phyloP scores from a whole-genome alignment of 1,140 invertebrate genomes.

The Lasioglossum albipes region DNA sequence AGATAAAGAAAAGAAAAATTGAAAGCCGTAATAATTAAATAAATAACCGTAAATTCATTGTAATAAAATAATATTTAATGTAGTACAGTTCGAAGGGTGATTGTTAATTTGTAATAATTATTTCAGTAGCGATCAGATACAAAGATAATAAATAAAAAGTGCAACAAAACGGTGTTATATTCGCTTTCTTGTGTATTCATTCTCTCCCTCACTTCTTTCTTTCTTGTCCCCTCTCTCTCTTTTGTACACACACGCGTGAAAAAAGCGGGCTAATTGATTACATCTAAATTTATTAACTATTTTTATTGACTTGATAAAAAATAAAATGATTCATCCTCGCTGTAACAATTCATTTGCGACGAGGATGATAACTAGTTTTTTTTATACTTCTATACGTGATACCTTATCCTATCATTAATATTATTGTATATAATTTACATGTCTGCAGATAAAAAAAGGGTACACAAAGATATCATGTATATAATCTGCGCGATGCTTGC shows the following conservation, averaged over 20 bases:
- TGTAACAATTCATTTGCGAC: background rate
- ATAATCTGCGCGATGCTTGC: slow-evolving; percentile 43
- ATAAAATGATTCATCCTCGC: background rate
- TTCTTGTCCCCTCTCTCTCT: background rate
- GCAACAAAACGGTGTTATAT: slow-evolving; percentile 20
- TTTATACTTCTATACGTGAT: background rate
- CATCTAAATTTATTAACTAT: slow-evolving; percentile 56
- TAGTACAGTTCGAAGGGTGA: slow-evolving; percentile 61
- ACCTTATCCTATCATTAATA: slow-evolving; percentile 21
- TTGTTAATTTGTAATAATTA: slow-evolving; percentile 75
- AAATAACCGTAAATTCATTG: slow-evolving; percentile 57
- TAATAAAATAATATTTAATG: slow-evolving; percentile 67
- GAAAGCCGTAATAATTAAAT: slow-evolving; percentile 51
- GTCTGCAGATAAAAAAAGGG: slow-evolving; percentile 33
- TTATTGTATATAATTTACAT: slow-evolving; percentile 17
- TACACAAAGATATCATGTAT: slow-evolving; percentile 20
- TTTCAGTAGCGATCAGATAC: slow-evolving; percentile 61
- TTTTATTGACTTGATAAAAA: slow-evolving; percentile 17
- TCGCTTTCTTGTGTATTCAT: slow-evolving; percentile 22
- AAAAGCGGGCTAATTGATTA: slow-evolving; percentile 30
- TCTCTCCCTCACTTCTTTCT: background rate
- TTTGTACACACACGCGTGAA: background rate
- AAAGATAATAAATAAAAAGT: slow-evolving; percentile 63
- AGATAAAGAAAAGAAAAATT: slow-evolving; percentile 25
- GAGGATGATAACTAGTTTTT: background rate